These are phyloP conservation scores for Saccostrea glomerata DNA, from an alignment of 1,140 invertebrate genomes.

Conservation along the genomic window DNA sequence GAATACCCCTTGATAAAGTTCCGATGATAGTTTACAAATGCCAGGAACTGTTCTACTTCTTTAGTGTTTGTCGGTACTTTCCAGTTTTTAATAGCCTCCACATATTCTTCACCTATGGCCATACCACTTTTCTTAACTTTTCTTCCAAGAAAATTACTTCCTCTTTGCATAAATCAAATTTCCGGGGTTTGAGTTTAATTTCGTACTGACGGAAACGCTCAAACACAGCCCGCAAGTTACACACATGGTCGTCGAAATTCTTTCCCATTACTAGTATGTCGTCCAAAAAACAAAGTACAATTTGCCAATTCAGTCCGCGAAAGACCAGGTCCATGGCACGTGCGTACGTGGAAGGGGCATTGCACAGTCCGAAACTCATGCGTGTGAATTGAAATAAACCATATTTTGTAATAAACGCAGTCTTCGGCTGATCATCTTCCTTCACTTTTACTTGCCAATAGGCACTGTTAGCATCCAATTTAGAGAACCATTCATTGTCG, in stretches of 20 bases:
- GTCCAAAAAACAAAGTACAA: slow-evolving; percentile 41
- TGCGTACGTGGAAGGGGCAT: slow-evolving; percentile 42
- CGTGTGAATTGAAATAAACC: slow-evolving; percentile 17
- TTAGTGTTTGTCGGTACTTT: neutral
- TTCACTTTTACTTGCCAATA: slow-evolving; percentile 76
- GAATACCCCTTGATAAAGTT: slow-evolving; percentile 35
- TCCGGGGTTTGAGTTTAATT: slow-evolving; percentile 43
- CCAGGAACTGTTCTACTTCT: slow-evolving; percentile 49
- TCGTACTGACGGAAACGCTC: slow-evolving; percentile 44
- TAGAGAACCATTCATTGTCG: slow-evolving; percentile 47
- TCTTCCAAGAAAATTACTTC: slow-evolving; percentile 44
- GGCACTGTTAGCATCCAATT: slow-evolving; percentile 48
- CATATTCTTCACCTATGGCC: slow-evolving; percentile 25
- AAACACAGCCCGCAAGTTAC: slow-evolving; percentile 40
- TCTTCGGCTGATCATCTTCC: slow-evolving; percentile 69
- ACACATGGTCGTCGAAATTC: slow-evolving; percentile 29
- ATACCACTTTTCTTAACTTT: slow-evolving; percentile 37
- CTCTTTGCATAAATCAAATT: slow-evolving; percentile 47
- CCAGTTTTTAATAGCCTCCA: slow-evolving; percentile 43
- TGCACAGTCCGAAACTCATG: slow-evolving; percentile 38
- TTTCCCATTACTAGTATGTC: slow-evolving; percentile 48
- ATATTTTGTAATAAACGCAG: slow-evolving; percentile 57
- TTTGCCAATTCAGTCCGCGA: slow-evolving; percentile 43
- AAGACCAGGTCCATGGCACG: slow-evolving; percentile 42
- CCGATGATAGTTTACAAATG: slow-evolving; percentile 43